Percentiles rank a stretch among this genome's conserved stretches.
Evolutionary conservation across 2,888 invertebrate species (phyloP).

Genomic region (Pogonocherus hispidulus): DNA sequence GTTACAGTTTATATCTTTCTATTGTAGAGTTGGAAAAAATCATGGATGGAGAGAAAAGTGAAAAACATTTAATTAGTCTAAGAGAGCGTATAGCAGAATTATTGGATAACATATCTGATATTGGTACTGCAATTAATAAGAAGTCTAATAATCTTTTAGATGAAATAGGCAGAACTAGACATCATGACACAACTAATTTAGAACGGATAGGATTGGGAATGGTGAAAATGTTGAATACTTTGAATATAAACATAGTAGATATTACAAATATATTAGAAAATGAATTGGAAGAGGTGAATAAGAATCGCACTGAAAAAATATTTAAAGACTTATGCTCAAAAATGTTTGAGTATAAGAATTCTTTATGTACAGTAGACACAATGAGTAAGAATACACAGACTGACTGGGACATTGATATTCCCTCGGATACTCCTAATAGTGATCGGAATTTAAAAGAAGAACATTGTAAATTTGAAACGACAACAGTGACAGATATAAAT

Average conservation of each 20-base stretch:
- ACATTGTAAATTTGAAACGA: background rate
- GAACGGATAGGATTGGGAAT: conserved; percentile 27
- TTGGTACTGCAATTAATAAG: background rate
- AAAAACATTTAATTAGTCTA: background rate
- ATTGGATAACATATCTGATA: conserved; percentile 16
- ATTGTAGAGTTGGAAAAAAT: no score
- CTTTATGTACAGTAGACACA: no score
- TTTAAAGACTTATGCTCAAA: conserved; percentile 25
- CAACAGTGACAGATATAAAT: background rate
- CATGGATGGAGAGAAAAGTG: conserved; percentile 8
- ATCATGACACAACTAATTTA: background rate
- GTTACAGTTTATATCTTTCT: no score
- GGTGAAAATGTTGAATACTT: conserved; percentile 14
- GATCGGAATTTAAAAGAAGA: background rate
- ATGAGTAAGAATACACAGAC: background rate
- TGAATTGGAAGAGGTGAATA: conserved; percentile 17
- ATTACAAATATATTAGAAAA: conserved; percentile 20
- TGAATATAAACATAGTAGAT: conserved; percentile 24
- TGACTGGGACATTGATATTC: background rate
- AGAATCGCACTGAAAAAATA: background rate
- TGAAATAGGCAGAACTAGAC: background rate
- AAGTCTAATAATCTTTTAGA: background rate
- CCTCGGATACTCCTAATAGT: background rate
- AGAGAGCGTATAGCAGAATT: conserved; percentile 1
- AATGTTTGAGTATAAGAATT: conserved; percentile 20